Conservation (phyloP, 2,888 invertebrate genomes). For the Noctua janthe region DNA sequence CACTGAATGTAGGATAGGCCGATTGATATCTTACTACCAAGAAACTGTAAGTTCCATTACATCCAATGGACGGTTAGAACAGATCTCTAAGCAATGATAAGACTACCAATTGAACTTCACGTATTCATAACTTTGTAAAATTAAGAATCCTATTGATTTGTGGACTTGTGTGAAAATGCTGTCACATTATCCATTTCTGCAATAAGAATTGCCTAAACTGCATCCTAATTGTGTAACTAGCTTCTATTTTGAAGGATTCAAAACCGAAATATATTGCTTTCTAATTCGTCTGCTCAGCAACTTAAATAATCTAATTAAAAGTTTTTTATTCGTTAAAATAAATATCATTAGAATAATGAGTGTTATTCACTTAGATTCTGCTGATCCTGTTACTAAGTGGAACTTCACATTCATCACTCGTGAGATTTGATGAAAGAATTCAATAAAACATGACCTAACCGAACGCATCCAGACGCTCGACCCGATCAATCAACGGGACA, state of each 20-base stretch:
- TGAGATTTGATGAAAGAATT: conserved; percentile 30
- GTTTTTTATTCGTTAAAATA: not conserved
- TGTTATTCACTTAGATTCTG: not conserved
- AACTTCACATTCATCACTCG: not conserved
- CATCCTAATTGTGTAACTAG: not conserved
- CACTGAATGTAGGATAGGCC: not conserved
- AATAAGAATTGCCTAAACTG: not conserved
- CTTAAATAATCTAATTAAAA: not conserved
- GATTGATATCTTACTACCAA: conserved; percentile 29
- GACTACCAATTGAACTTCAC: conserved; percentile 1
- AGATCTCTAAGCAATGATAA: conserved; percentile 21
- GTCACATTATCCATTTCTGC: not conserved
- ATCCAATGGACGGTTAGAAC: not conserved
- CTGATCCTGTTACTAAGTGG: not conserved
- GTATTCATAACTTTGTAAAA: not conserved
- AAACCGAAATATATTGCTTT: not conserved
- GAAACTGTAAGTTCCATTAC: conserved; percentile 4
- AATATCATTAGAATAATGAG: not conserved
- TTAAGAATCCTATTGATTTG: not conserved
- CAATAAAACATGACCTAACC: conserved; percentile 46
- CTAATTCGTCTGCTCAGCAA: not conserved
- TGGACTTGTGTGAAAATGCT: not conserved
- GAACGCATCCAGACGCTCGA: conserved; percentile 46
- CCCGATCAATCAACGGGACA: conserved; percentile 57
- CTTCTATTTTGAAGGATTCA: not conserved